Evolutionary conservation across 2,797 vertebrate genomes (phyloP).

Genomic region (Capromys pilorides): DNA sequence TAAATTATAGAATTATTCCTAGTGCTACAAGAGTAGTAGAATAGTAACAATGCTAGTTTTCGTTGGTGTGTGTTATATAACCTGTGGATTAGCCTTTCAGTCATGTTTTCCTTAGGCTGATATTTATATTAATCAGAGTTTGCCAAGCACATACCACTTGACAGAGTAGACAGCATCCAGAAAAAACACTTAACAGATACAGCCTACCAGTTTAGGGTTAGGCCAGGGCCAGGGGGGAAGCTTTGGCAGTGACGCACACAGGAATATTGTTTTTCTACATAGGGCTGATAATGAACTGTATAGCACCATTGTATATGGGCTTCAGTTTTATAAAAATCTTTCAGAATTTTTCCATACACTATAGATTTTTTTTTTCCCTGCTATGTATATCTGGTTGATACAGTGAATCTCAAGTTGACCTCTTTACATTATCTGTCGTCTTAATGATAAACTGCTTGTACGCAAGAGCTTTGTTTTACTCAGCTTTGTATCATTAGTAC

Average conservation of each 20-base stretch:
- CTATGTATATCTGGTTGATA: not conserved
- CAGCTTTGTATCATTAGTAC: not conserved
- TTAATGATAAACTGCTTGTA: not conserved
- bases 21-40: not conserved
- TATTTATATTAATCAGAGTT: slow-evolving; percentile 56
- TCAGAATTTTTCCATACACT: not conserved
- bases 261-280: slow-evolving; percentile 50
- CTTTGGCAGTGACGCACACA: not conserved
- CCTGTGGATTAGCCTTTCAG: slow-evolving; percentile 19
- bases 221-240: slow-evolving; percentile 1
- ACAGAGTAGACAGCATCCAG: not conserved
- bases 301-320: slow-evolving; percentile 31
- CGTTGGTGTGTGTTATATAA: not conserved
- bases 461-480: not conserved
- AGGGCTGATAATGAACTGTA: slow-evolving; percentile 47
- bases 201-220: not conserved
- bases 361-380: not conserved
- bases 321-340: slow-evolving; percentile 61
- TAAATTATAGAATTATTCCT: not conserved
- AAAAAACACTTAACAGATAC: slow-evolving; percentile 49
- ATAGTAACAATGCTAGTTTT: not conserved
- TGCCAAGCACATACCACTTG: not conserved
- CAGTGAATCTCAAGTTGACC: slow-evolving; percentile 4
- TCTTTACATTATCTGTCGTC: slow-evolving; percentile 3
- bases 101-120: slow-evolving; percentile 31